Percentiles rank a stretch among this genome's conserved stretches.
phyloP scores from a whole-genome alignment of 2,113 vertebrate genomes.

The Polypterus bichir region DNA sequence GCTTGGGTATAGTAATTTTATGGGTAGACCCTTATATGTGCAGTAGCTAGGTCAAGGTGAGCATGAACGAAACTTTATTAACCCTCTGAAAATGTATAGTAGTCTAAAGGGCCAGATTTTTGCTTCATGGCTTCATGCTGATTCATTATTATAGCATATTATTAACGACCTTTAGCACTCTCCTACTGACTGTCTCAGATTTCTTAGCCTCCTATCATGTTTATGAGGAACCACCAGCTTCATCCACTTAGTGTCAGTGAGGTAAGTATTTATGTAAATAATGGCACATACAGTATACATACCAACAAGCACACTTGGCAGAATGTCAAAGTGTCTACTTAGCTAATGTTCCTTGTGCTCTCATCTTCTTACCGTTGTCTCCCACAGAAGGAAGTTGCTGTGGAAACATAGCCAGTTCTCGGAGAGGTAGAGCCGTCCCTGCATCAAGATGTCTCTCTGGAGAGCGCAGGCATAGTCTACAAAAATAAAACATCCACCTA shows the following conservation, averaged over 20 bases:
- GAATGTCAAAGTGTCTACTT: conserved; percentile 15
- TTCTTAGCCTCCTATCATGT: conserved; percentile 1
- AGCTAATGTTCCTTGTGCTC: background rate
- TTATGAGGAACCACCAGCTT: background rate
- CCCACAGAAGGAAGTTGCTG: conserved; percentile 84
- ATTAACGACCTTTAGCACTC: too few species aligned
- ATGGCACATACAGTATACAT: conserved; percentile 7
- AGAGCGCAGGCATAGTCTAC: conserved; percentile 83
- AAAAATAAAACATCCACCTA: conserved; percentile 17
- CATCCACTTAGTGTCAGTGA: background rate
- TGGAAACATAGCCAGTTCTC: conserved; percentile 88
- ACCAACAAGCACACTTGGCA: conserved; percentile 16
- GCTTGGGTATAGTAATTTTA: too few species aligned
- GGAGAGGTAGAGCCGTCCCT: conserved; percentile 80
- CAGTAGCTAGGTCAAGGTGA: too few species aligned
- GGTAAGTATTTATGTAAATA: background rate
- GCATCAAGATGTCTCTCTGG: conserved; percentile 83
- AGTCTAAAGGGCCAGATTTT: too few species aligned
- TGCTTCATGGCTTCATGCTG: too few species aligned
- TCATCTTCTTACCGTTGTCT: conserved; percentile 63
- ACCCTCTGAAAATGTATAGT: too few species aligned
- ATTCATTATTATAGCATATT: too few species aligned
- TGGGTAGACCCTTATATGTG: too few species aligned
- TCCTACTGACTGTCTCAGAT: too few species aligned
- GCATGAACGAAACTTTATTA: too few species aligned